Evolutionary conservation across 2,888 invertebrate genomes (phyloP), one percentile per base, ranked within the genome.

Genomic region (Nysson spinosus): DNA sequence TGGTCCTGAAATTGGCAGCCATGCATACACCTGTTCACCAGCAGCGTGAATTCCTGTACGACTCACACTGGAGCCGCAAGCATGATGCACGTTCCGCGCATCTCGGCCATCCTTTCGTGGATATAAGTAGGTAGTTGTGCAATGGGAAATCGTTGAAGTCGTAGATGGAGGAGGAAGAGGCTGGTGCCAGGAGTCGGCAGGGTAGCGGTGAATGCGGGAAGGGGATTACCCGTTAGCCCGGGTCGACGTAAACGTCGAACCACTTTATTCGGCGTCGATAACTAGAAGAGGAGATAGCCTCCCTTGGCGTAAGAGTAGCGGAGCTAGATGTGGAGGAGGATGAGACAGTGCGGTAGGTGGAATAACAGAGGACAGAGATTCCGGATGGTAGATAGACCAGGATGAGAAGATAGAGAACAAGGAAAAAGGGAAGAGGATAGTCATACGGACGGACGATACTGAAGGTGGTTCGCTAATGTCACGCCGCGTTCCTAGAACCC

Each of bases 401-500:
- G 47, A 64, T 2, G 26, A 9, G n/a, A 17, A 1, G 24, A 44
- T 19, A 26, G 49, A 12, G 34, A 16, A 37, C 19, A 40, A 42
- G 34, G 20, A 6, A 17, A 5, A 62, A 44, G 40, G 35, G 55
- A 43, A 40, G 37, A 52, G 54, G 64, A 54, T n/a, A 37, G 34
- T 34, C 12, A 46, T 50, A 42, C 30, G 46, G 55, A 66, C 64
- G 74, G 74, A 72, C 77, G 72, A 68, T 75, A 73, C 76, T 76
- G 76, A 76, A 76, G 76, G 72, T 77, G 76, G 70, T 79, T 83
- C 79, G 82, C 80, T 84, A 85, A 83, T 81, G 83, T 84, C 83
- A 83, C 83, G 78, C 80, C 78, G 83, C 83, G 81, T 85, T 85
- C 83, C 80, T 77, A 80, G 83, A 85, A 85, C 73, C 80, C 82